Percentiles rank a stretch among this genome's conserved stretches.
Evolutionary conservation across 1,140 invertebrate genomes (phyloP).

Genomic region (Drosophila yakuba): DNA sequence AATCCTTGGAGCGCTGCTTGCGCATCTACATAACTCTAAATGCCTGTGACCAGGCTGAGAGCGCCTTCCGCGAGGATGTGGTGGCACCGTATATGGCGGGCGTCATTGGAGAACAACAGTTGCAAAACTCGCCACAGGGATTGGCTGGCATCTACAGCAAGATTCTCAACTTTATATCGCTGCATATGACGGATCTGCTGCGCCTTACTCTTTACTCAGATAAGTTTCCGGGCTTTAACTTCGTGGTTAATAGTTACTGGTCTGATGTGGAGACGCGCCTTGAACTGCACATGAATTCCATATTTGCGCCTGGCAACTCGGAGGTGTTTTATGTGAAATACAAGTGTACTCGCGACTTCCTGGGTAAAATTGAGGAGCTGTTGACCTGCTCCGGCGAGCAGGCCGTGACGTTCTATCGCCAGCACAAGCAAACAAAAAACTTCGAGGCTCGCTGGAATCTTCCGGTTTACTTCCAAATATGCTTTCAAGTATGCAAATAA

Average conservation of each 20-base stretch:
- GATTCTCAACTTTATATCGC: slow-evolving; percentile 90
- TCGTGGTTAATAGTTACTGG: slow-evolving; percentile 95
- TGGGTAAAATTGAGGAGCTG: slow-evolving; percentile 90
- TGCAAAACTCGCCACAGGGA: slow-evolving; percentile 90
- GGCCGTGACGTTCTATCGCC: slow-evolving; percentile 85
- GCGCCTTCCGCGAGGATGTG: slow-evolving; percentile 89
- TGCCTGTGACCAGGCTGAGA: slow-evolving; percentile 89
- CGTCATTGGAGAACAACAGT: slow-evolving; percentile 90
- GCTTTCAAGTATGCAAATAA: slow-evolving; percentile 88
- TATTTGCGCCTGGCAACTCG: slow-evolving; percentile 96
- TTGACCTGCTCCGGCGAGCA: slow-evolving; percentile 86
- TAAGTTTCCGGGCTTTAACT: slow-evolving; percentile 92
- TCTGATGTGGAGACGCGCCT: slow-evolving; percentile 92
- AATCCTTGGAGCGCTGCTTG: slow-evolving; percentile 87
- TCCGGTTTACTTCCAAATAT: slow-evolving; percentile 97
- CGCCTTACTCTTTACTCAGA: slow-evolving; percentile 87
- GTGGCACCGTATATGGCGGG: slow-evolving; percentile 90
- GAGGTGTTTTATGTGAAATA: slow-evolving; percentile 94
- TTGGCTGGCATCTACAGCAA: slow-evolving; percentile 91
- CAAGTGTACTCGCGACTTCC: slow-evolving; percentile 91
- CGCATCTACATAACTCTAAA: slow-evolving; percentile 89
- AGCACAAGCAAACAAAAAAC: slow-evolving; percentile 88
- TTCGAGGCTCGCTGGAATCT: slow-evolving; percentile 96
- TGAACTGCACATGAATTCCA: slow-evolving; percentile 90
- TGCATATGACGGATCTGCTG: slow-evolving; percentile 87